Percentiles rank a stretch among this genome's conserved stretches.
Conservation (phyloP, 2,888 invertebrate genomes). For the Idaea straminata region DNA sequence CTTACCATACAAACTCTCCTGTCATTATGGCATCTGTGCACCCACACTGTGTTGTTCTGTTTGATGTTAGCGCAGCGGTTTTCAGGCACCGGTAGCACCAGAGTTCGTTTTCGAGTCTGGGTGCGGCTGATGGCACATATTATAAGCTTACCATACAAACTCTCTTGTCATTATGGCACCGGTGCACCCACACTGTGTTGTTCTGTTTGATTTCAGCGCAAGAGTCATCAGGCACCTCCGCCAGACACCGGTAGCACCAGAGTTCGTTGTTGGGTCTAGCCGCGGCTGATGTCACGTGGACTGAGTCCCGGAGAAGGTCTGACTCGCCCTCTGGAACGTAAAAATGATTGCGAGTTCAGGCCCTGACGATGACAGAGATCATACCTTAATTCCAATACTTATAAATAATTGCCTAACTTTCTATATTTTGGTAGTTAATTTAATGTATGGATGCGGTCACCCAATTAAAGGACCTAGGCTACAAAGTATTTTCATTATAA, state of each 20-base stretch:
- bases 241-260: conserved; percentile 90
- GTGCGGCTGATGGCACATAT: background rate
- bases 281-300: conserved; percentile 90
- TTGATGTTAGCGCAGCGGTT: conserved; percentile 70
- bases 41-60: too few relatives aligned
- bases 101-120: too few relatives aligned
- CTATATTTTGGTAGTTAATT: too few relatives aligned
- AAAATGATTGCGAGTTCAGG: background rate
- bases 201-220: conserved; percentile 84
- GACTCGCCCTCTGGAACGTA: conserved; percentile 56
- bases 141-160: conserved; percentile 85
- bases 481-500: too few relatives aligned
- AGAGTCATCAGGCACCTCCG: conserved; percentile 86
- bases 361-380: too few relatives aligned
- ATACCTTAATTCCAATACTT: too few relatives aligned
- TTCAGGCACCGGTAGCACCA: background rate
- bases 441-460: too few relatives aligned
- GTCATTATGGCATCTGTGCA: conserved; percentile 54
- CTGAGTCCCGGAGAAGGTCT: conserved; percentile 79
- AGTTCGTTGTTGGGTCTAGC: conserved; percentile 88
- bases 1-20: conserved; percentile 75
- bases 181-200: conserved; percentile 82
- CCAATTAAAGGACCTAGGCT: too few relatives aligned
- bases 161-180: conserved; percentile 87
- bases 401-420: too few relatives aligned